phyloP scores from a whole-genome alignment of 2,888 invertebrate genomes.

The Dolichomitus sp. region DNA sequence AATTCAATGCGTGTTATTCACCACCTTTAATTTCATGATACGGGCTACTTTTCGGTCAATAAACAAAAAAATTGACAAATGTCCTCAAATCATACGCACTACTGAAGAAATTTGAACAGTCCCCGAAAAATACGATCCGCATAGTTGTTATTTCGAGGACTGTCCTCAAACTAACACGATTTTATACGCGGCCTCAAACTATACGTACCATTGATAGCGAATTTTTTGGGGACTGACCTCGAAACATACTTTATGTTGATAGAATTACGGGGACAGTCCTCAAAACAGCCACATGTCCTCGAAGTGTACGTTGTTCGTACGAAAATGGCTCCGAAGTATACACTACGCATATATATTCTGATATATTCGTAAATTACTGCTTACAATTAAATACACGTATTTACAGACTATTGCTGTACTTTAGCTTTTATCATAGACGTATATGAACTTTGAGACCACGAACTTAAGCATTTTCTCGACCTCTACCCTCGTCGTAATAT shows the following conservation, averaged over 20 bases:
- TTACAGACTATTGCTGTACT: no score
- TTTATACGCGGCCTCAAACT: constrained; percentile 3
- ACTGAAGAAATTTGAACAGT: not conserved
- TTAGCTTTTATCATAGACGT: no score
- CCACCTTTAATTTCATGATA: not conserved
- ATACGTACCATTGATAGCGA: not conserved
- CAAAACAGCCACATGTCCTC: constrained; percentile 11
- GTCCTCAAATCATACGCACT: constrained; percentile 16
- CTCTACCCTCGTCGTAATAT: no score
- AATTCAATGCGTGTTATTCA: no score
- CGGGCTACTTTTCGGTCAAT: not conserved
- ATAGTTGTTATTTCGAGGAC: not conserved
- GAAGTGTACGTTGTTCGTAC: constrained; percentile 1
- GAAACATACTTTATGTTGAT: constrained; percentile 10
- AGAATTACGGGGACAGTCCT: constrained; percentile 8
- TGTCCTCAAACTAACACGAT: not conserved
- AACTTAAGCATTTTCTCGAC: no score
- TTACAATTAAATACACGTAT: no score
- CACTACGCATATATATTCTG: constrained; percentile 6
- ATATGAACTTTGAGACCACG: no score
- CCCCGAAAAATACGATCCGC: not conserved
- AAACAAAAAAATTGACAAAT: not conserved
- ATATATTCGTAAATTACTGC: no score
- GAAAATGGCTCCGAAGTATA: constrained; percentile 16
- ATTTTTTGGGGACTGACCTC: constrained; percentile 23